A percentile compares a stretch with the other conserved stretches of the same genome.
Conservation (phyloP, 1,140 invertebrate species). For the Drosophila bocki region DNA sequence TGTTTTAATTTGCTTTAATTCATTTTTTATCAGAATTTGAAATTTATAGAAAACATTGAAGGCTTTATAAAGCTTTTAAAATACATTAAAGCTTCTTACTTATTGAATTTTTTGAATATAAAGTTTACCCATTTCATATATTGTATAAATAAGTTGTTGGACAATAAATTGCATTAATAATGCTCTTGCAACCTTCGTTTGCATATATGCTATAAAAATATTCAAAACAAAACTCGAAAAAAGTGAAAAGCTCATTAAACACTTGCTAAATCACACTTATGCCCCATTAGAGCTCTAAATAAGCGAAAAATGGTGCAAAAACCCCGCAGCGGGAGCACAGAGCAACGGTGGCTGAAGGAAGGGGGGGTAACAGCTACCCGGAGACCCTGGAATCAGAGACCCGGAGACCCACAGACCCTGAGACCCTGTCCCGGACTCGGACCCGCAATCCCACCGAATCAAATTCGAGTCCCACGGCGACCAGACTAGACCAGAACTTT, state of each 20-base stretch:
- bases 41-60: no score
- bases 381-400: slow-evolving; percentile 13
- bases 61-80: not conserved
- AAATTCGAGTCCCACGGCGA: slow-evolving; percentile 35
- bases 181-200: not conserved
- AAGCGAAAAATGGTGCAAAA: slow-evolving; percentile 69
- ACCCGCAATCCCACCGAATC: slow-evolving; percentile 38
- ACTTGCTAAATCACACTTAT: slow-evolving; percentile 79
- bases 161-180: not conserved
- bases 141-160: not conserved
- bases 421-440: slow-evolving; percentile 10
- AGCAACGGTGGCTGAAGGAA: not conserved
- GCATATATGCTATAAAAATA: slow-evolving; percentile 2
- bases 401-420: slow-evolving; percentile 15
- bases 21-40: not conserved
- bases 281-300: slow-evolving; percentile 80
- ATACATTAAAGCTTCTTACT: not conserved
- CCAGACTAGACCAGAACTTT: slow-evolving; percentile 56
- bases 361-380: not conserved
- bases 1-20: no score
- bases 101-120: not conserved
- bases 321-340: slow-evolving; percentile 7
- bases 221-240: slow-evolving; percentile 15
- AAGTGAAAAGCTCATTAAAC: slow-evolving; percentile 80
- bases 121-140: not conserved